A percentile compares a stretch with the other conserved stretches of the same genome.
Conservation (phyloP, 2,113 vertebrate genomes). For the Elaphurus davidianus region DNA sequence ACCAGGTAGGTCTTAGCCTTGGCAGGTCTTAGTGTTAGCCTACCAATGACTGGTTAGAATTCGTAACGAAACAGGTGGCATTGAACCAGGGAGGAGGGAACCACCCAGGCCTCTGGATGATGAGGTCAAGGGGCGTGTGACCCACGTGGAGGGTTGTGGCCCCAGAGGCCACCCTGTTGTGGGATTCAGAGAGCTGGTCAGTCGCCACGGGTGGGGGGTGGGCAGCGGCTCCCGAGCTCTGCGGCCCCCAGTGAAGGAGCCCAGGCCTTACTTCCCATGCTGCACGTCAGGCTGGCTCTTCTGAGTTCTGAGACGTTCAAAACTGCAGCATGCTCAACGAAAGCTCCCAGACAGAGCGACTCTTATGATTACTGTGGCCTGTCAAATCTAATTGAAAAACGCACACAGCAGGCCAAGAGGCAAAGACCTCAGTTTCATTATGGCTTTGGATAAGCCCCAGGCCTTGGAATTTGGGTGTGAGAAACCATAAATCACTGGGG, state of each 20-base stretch:
- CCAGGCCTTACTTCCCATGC: not conserved
- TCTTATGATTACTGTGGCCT: not conserved
- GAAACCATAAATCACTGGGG: not conserved
- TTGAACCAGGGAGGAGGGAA: not conserved
- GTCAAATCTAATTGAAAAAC: not conserved
- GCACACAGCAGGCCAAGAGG: not conserved
- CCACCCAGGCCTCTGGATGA: not conserved
- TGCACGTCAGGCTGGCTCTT: not conserved
- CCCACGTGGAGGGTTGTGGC: not conserved
- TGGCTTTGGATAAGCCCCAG: not conserved
- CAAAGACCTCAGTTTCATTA: not conserved
- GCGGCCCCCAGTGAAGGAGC: not conserved
- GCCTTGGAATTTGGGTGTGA: not conserved
- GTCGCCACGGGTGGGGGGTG: rapidly evolving
- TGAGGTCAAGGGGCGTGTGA: not conserved
- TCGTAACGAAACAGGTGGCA: not conserved
- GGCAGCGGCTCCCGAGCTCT: not conserved
- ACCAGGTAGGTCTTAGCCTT: not conserved
- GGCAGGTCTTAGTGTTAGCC: not conserved
- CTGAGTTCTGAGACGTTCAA: not conserved
- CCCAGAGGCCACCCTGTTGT: not conserved
- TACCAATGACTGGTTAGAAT: not conserved
- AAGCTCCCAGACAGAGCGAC: not conserved
- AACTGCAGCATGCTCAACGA: not conserved
- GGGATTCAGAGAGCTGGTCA: not conserved